Conservation (phyloP, 1,140 invertebrate genomes). For the Orius laevigatus region DNA sequence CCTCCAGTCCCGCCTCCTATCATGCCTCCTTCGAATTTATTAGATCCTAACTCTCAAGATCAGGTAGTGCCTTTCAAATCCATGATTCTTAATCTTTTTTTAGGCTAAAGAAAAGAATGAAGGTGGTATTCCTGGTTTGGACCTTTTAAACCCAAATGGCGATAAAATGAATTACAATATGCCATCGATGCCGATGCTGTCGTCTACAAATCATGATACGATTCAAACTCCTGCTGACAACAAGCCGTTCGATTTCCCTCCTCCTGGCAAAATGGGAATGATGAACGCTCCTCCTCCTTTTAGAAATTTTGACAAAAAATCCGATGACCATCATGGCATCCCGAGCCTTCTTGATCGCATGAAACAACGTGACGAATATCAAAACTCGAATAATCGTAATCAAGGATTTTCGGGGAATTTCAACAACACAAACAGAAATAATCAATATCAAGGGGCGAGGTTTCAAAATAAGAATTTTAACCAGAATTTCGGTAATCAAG, state of each 20-base stretch:
- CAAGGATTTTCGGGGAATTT: no score
- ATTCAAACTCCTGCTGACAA: conserved; percentile 22
- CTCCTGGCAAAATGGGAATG: conserved; percentile 6
- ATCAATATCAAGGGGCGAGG: no score
- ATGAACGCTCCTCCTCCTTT: conserved; percentile 9
- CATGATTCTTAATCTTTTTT: neutral
- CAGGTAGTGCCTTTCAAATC: neutral
- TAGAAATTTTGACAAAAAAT: neutral
- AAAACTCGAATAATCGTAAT: no score
- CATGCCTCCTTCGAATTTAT: neutral
- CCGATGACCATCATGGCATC: neutral
- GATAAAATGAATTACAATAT: neutral
- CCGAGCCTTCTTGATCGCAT: no score
- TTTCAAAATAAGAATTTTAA: no score
- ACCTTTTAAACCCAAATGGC: conserved; percentile 14
- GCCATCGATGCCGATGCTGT: neutral
- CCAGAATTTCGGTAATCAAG: neutral
- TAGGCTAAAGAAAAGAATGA: neutral
- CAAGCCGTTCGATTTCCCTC: conserved; percentile 23
- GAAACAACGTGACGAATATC: no score
- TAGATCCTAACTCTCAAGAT: neutral
- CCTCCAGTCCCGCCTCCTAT: neutral
- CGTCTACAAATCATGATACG: neutral
- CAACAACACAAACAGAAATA: no score
- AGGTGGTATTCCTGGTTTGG: conserved; percentile 22